A percentile compares a stretch with the other conserved stretches of the same genome.
Evolutionary conservation across 2,888 invertebrate species (phyloP).

Genomic region (Flabesymbios commensalis): DNA sequence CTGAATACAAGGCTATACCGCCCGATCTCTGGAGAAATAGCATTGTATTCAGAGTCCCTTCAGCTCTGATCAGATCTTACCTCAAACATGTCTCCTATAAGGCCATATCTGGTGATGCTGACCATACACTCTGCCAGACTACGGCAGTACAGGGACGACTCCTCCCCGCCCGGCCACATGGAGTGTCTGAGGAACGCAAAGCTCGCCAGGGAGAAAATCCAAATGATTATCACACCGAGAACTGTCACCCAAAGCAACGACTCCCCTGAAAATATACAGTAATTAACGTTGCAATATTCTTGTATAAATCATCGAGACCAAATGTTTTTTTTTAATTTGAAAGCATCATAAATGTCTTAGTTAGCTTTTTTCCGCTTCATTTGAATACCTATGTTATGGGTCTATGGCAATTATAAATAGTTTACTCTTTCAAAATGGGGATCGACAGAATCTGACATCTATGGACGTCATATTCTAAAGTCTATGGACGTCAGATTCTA

Average conservation of each 20-base stretch:
- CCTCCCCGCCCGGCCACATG: conserved; percentile 37
- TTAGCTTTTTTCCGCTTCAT: neutral
- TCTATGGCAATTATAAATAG: no score
- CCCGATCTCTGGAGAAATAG: no score
- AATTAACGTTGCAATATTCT: neutral
- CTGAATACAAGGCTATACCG: no score
- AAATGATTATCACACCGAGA: conserved; percentile 20
- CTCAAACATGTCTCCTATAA: conserved; percentile 37
- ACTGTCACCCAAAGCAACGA: conserved; percentile 20
- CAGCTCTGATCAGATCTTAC: conserved; percentile 25
- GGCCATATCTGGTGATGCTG: conserved; percentile 36
- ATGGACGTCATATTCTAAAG: no score
- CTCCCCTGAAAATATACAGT: conserved; percentile 10
- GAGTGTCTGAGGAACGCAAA: conserved; percentile 26
- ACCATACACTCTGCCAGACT: conserved; percentile 34
- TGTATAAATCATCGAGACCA: no score
- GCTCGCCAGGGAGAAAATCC: conserved; percentile 12
- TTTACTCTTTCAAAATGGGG: no score
- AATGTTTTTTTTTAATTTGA: no score
- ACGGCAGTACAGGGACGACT: conserved; percentile 40
- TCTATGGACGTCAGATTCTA: no score
- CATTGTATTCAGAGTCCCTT: no score
- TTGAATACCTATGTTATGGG: neutral
- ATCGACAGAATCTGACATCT: no score
- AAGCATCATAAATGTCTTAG: neutral